These are phyloP conservation scores for Nothoprocta perdicaria DNA, from an alignment of 2,113 vertebrate genomes.

Conservation along the genomic window DNA sequence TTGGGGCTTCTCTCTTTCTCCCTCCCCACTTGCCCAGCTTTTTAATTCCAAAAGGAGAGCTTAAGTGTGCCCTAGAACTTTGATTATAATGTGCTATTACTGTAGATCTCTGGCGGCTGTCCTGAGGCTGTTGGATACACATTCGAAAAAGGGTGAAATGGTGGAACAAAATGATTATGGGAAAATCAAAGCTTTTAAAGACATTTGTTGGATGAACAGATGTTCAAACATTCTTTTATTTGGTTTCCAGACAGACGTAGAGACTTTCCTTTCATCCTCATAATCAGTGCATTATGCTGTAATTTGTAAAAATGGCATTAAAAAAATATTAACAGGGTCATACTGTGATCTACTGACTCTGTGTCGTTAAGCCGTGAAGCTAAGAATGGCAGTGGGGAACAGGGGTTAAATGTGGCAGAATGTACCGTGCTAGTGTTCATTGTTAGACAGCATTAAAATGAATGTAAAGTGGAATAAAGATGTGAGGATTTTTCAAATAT, in stretches of 20 bases:
- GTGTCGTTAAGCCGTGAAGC: slow-evolving; percentile 62
- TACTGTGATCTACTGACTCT: slow-evolving; percentile 69
- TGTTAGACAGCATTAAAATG: slow-evolving; percentile 16
- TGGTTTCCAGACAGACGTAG: slow-evolving; percentile 70
- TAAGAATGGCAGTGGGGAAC: slow-evolving; percentile 40
- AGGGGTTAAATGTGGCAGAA: slow-evolving; percentile 63
- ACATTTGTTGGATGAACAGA: slow-evolving; percentile 71
- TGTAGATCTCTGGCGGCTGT: slow-evolving; percentile 71
- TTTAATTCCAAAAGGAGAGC: slow-evolving; percentile 28
- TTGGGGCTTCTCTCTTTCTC: background rate
- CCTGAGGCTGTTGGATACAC: slow-evolving; percentile 66
- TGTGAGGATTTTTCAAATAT: slow-evolving; percentile 30
- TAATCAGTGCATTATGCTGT: slow-evolving; percentile 76
- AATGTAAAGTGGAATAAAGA: slow-evolving; percentile 57
- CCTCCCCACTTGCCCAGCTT: background rate
- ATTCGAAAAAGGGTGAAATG: slow-evolving; percentile 66
- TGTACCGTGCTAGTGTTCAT: slow-evolving; percentile 20
- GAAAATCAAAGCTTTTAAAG: slow-evolving; percentile 74
- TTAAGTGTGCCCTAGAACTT: slow-evolving; percentile 47
- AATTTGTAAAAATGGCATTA: slow-evolving; percentile 80
- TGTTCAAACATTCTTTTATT: slow-evolving; percentile 68
- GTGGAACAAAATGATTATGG: slow-evolving; percentile 66
- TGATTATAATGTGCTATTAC: slow-evolving; percentile 66
- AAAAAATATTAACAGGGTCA: slow-evolving; percentile 73
- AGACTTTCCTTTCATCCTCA: slow-evolving; percentile 74